Conservation (phyloP, 2,888 invertebrate species). For the Melitaea athalia region DNA sequence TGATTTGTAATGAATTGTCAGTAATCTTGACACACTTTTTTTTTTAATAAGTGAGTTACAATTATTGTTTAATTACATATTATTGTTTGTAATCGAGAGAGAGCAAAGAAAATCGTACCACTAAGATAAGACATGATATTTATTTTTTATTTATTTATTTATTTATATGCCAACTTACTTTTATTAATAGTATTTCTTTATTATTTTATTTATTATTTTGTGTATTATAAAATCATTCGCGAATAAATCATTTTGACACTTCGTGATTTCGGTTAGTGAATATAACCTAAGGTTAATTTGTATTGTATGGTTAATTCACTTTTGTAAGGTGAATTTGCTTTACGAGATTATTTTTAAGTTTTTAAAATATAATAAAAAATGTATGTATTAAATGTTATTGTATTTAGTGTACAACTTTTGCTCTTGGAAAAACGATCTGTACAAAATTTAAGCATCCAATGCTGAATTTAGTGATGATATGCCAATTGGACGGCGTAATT, state of each 20-base stretch:
- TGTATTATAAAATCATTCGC: too few species aligned
- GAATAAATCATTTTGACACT: not conserved
- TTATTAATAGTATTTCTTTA: too few species aligned
- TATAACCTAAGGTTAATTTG: not conserved
- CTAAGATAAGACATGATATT: not conserved
- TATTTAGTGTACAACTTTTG: not conserved
- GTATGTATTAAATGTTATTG: not conserved
- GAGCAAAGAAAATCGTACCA: too few species aligned
- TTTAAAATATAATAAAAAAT: not conserved
- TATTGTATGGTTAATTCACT: not conserved
- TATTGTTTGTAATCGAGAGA: too few species aligned
- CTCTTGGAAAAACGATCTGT: constrained; percentile 23
- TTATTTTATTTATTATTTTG: too few species aligned
- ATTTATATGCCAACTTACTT: not conserved
- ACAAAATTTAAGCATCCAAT: constrained; percentile 34
- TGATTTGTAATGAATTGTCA: too few species aligned
- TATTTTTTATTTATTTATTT: too few species aligned
- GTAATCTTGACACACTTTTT: too few species aligned
- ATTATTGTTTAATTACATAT: too few species aligned
- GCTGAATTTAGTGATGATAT: constrained; percentile 20
- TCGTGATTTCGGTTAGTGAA: constrained; percentile 1
- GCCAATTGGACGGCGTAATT: constrained; percentile 24
- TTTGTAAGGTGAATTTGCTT: not conserved
- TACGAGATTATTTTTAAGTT: not conserved
- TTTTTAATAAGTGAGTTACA: too few species aligned